A percentile compares a stretch with the other conserved stretches of the same genome.
phyloP scores from a whole-genome alignment of 1,140 invertebrate species.

The Lanistes nyassanus region DNA sequence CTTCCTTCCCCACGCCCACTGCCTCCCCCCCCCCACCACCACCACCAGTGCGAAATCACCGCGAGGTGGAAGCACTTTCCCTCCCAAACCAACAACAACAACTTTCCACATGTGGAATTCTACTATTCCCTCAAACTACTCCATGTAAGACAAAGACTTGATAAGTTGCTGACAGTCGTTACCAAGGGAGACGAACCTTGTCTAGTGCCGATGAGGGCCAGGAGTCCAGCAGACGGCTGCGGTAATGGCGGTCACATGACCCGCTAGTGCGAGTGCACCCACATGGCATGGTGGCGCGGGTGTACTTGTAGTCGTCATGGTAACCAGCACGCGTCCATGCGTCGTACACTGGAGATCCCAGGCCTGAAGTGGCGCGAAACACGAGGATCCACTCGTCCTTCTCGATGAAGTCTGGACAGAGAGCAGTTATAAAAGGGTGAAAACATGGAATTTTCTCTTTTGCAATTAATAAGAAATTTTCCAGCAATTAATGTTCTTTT shows the following conservation, averaged over 20 bases:
- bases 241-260: neutral
- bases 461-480: no score
- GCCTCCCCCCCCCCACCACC: no score
- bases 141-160: no score
- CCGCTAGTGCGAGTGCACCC: neutral
- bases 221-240: neutral
- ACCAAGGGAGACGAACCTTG: neutral
- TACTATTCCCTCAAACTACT: neutral
- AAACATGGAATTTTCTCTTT: no score
- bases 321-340: neutral
- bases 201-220: neutral
- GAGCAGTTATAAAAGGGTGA: no score
- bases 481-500: no score
- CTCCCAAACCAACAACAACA: no score
- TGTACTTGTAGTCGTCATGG: neutral
- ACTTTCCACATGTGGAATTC: neutral
- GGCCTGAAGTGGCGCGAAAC: neutral
- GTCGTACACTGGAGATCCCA: neutral
- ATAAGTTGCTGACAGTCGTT: no score
- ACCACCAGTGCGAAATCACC: no score
- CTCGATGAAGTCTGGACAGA: no score
- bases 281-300: neutral
- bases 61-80: no score
- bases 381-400: neutral
- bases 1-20: neutral